Evolutionary conservation across 2,888 invertebrate genomes (phyloP), one percentile per base, ranked within the genome.

Genomic region (Perdita meconis): DNA sequence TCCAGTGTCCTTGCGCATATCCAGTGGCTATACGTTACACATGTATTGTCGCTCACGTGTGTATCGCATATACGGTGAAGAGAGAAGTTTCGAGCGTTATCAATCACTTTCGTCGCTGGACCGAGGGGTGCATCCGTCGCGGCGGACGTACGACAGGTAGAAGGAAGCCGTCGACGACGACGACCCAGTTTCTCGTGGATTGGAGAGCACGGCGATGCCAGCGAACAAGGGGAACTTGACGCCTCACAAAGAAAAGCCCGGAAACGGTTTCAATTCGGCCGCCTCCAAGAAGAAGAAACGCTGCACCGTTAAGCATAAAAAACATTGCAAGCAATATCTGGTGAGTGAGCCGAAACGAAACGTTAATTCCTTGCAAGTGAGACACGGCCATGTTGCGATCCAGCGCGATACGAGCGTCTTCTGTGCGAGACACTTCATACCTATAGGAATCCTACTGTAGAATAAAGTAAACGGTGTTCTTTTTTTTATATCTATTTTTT

Each of bases 291-390:
- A 89, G 83, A 91, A 89, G 86, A 90, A 90, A 78, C 86, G 90
- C 47, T 77, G 82, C 84, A 82, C 88, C 81, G 87, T 88, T 85
- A 91, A 90, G 85, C 90, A 89, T 86, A 90, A 90, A 88, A 90
- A 85, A 85, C 88, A 89, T 87, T 89, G 89, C 86, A 86, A 86
- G 78, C 90, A 90, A 80, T 89, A 91, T 81, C 85, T 90, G 91
- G 91, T 91, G 85, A 91, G 91, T 90, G 78, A 83, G 80, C 67
- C 64, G 40, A 68, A 57, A 72, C 55, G 63, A 71, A 44, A 72
- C 47, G 66, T 69, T 76, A 50, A 69, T 66, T 56, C 26, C 40
- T 63, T 67, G 71, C 16, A 40, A 74, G 22, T 42, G 57, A 65
- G n/a, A 72, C 47, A 47, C 83, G 71, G 82, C 84, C 83, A 84